Conservation (phyloP, 2,888 invertebrate genomes). For the Camponotus fellah region DNA sequence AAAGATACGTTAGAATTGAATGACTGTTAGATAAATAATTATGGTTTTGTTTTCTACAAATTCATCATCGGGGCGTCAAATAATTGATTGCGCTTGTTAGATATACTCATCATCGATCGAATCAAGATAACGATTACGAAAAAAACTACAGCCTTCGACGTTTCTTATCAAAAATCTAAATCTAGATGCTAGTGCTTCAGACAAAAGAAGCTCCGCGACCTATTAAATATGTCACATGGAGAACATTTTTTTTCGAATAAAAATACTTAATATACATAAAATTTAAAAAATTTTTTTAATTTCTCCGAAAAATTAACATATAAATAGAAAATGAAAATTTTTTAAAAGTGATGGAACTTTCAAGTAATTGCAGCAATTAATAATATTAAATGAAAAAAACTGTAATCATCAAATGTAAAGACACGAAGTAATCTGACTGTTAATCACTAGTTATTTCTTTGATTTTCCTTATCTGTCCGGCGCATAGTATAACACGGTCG, state of each 20-base stretch:
- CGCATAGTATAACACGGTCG: conserved; percentile 60
- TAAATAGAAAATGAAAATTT: not conserved
- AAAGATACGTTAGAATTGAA: conserved; percentile 47
- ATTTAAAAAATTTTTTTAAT: not conserved
- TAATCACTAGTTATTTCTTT: conserved; percentile 46
- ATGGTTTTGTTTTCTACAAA: conserved; percentile 59
- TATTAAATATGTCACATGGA: not conserved
- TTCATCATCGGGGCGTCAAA: conserved; percentile 58
- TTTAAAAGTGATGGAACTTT: not conserved
- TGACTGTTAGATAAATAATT: conserved; percentile 44
- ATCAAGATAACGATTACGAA: conserved; percentile 59
- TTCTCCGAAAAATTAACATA: not conserved
- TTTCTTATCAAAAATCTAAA: conserved; percentile 25
- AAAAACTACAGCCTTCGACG: conserved; percentile 54
- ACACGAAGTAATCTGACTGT: conserved; percentile 17
- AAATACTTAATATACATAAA: not conserved
- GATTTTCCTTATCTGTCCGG: conserved; percentile 24
- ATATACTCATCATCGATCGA: conserved; percentile 47
- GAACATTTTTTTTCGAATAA: not conserved
- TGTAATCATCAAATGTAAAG: not conserved
- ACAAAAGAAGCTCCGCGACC: not conserved
- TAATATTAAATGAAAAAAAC: not conserved
- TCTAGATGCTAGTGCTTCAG: not conserved
- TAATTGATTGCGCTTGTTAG: conserved; percentile 58
- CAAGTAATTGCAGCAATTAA: not conserved